These are phyloP conservation scores for Mormyrus iriodes DNA, from an alignment of 2,113 vertebrate species.

Conservation along the genomic window DNA sequence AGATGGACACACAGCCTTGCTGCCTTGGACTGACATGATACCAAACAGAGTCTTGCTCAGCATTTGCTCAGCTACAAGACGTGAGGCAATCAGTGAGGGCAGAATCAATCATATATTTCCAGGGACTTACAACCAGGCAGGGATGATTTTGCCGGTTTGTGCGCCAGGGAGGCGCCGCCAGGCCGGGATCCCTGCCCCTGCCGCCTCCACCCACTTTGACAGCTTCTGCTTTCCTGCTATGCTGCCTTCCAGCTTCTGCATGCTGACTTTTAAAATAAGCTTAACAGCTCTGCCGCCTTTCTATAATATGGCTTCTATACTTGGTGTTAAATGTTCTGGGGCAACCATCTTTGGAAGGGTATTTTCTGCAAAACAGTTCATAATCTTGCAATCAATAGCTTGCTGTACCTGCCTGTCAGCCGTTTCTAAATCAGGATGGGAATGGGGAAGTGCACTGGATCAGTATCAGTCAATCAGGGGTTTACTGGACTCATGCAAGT, in stretches of 20 bases:
- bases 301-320: not conserved
- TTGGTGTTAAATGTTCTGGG: constrained; percentile 1
- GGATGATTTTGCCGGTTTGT: not conserved
- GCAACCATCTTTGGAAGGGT: not conserved
- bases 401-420: not conserved
- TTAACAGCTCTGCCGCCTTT: not conserved
- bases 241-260: not conserved
- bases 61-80: not conserved
- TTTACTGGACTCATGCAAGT: not conserved
- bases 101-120: not conserved
- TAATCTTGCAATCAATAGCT: not conserved
- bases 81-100: not conserved
- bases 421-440: not conserved
- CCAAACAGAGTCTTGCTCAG: not conserved
- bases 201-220: not conserved
- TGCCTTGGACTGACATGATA: not conserved
- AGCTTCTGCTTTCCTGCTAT: not conserved
- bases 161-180: not conserved
- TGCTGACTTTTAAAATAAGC: not conserved
- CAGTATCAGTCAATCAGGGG: not conserved
- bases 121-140: not conserved
- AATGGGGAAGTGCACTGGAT: not conserved
- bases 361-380: not conserved
- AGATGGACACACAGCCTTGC: not conserved
- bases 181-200: not conserved